Evolutionary conservation across 2,888 invertebrate species (phyloP).

Genomic region (Tenthredo distinguenda): DNA sequence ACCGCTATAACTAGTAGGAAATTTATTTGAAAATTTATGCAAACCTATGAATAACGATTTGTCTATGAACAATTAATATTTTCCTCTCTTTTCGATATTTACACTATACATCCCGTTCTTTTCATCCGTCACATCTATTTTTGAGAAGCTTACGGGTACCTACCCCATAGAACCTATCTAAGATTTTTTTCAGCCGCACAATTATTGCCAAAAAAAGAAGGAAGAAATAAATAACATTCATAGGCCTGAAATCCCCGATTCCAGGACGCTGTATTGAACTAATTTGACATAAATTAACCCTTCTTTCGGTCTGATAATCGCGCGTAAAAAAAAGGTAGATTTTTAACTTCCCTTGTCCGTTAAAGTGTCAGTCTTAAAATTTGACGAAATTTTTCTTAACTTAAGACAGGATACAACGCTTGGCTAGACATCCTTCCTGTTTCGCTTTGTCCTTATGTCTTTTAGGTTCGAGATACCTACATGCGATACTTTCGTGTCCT

Average conservation of each 20-base stretch:
- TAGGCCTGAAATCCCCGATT: no score
- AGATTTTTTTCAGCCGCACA: no score
- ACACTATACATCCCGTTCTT: no score
- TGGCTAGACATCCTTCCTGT: constrained; percentile 49
- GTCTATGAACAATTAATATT: no score
- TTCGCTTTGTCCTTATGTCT: constrained; percentile 4
- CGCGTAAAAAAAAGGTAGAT: background rate
- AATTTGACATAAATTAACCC: background rate
- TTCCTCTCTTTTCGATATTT: no score
- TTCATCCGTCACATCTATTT: no score
- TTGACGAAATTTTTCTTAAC: constrained; percentile 7
- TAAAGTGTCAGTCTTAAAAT: constrained; percentile 7
- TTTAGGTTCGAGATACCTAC: background rate
- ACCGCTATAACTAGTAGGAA: background rate
- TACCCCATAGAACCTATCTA: no score
- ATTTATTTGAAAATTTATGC: background rate
- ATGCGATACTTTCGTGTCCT: constrained; percentile 32
- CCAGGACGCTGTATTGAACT: background rate
- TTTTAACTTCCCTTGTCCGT: constrained; percentile 18
- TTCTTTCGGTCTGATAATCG: constrained; percentile 6
- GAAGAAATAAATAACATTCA: no score
- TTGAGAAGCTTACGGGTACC: no score
- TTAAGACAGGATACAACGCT: constrained; percentile 31
- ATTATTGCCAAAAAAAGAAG: no score
- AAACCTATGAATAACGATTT: background rate